Evolutionary conservation across 2,888 invertebrate genomes (phyloP), one percentile per base, ranked within the genome.

Genomic region (Sphaerophoria taeniata): DNA sequence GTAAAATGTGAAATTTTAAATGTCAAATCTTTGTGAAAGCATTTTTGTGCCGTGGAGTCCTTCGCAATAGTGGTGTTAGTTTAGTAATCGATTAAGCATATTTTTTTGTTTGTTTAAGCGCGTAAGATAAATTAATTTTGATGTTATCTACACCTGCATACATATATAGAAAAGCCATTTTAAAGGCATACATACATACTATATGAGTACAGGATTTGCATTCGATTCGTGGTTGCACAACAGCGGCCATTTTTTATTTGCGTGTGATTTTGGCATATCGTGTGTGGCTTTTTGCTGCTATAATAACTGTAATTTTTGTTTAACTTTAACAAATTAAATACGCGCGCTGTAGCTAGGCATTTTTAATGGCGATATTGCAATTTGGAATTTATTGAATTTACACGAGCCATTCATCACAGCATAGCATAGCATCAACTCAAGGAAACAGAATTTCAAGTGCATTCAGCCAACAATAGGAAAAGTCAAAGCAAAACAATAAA

Each of bases 241-340:
- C 81, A 69, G 81, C 85, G 69, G 85, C 85, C 85, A 85, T 85
- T 72, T 85, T 85, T 81, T 80, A 81, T 85, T 85, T 67, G 24
- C 53, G 53, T 53, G 67, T 53, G 51, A 56, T 72, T 63, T 76
- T 81, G 76, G 76, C 81, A 85, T 81, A 60, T 81, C 70, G 65
- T 24, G 24, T 24, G 24, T 49, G 76, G 73, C 76, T 71, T 80
- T 81, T 77, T 73, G 80, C 81, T 55, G 76, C 69, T 80, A 58
- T 16, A 60, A 58, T 16, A 60, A 72, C 45, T 65, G 34, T 34
- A 43, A 60, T 43, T 76, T 81, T 6, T 75, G 47, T 53, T 71
- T 51, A 14, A 55, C 12, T 70, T 49, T 14, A 55, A 24, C n/a
- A 63, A 60, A 58, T 14, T 9, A 56, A 58, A 2, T 39, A n/a